These are phyloP conservation scores for Bufo bufo DNA, from an alignment of 2,113 vertebrate species.

Conservation along the genomic window DNA sequence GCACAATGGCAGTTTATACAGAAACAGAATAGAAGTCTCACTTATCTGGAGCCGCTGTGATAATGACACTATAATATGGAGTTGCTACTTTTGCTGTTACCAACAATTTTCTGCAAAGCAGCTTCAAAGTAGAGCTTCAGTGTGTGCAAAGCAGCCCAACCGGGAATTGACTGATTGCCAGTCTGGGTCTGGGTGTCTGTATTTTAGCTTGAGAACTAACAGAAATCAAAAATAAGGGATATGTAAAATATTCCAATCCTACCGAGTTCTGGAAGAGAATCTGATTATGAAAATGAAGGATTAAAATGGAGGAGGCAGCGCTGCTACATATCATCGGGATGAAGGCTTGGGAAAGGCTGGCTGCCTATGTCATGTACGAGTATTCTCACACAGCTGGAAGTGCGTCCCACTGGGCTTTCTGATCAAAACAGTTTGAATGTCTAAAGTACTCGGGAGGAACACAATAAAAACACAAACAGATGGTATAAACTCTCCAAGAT, in stretches of 20 bases:
- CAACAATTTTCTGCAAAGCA: background rate
- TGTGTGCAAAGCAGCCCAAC: background rate
- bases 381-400: constrained; percentile 57
- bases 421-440: constrained; percentile 54
- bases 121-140: background rate
- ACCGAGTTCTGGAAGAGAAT: background rate
- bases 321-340: background rate
- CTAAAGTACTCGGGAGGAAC: constrained; percentile 41
- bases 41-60: background rate
- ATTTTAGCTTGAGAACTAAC: background rate
- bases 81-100: background rate
- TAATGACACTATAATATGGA: background rate
- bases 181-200: background rate
- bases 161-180: background rate
- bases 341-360: background rate
- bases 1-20: background rate
- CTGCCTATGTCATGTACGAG: constrained; percentile 28
- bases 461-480: constrained; percentile 49
- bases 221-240: background rate
- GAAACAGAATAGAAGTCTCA: background rate
- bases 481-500: constrained; percentile 48
- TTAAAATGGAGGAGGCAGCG: background rate
- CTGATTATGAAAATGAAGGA: background rate
- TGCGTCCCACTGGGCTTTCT: constrained; percentile 51
- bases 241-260: constrained; percentile 29